A percentile compares a stretch with the other conserved stretches of the same genome.
Conservation (phyloP, 2,888 invertebrate genomes). For the Baccha elongata region DNA sequence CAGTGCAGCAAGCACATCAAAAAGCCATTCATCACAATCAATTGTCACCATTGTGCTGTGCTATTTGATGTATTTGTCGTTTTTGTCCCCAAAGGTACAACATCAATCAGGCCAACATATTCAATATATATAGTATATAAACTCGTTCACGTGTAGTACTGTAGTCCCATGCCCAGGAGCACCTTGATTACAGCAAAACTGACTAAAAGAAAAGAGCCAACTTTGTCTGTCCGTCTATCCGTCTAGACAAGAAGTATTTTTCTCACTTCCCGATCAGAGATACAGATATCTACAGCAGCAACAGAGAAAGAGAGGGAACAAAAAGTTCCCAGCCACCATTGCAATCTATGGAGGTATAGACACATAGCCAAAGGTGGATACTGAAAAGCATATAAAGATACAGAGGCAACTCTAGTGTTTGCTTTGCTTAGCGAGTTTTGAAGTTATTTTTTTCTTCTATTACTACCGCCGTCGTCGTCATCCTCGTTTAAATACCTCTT, state of each 20-base stretch:
- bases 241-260: constrained; percentile 67
- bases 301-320: background rate
- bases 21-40: constrained; percentile 63
- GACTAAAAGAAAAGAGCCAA: constrained; percentile 49
- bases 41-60: constrained; percentile 59
- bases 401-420: constrained; percentile 21
- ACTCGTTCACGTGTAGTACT: no score
- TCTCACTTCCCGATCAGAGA: constrained; percentile 57
- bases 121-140: background rate
- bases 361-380: constrained; percentile 32
- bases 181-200: constrained; percentile 58
- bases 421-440: constrained; percentile 52
- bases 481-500: background rate
- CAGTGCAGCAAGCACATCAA: constrained; percentile 42
- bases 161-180: constrained; percentile 37
- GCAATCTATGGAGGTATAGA: background rate
- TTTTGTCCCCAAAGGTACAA: constrained; percentile 51
- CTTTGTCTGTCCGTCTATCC: constrained; percentile 57
- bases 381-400: background rate
- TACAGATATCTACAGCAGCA: background rate
- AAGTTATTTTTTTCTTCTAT: constrained; percentile 14
- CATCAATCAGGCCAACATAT: constrained; percentile 55
- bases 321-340: constrained; percentile 42
- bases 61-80: constrained; percentile 63
- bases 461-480: background rate